A percentile compares a stretch with the other conserved stretches of the same genome.
These are phyloP conservation scores for Steatornis caripensis DNA, from an alignment of 2,113 vertebrate species.

Conservation along the genomic window DNA sequence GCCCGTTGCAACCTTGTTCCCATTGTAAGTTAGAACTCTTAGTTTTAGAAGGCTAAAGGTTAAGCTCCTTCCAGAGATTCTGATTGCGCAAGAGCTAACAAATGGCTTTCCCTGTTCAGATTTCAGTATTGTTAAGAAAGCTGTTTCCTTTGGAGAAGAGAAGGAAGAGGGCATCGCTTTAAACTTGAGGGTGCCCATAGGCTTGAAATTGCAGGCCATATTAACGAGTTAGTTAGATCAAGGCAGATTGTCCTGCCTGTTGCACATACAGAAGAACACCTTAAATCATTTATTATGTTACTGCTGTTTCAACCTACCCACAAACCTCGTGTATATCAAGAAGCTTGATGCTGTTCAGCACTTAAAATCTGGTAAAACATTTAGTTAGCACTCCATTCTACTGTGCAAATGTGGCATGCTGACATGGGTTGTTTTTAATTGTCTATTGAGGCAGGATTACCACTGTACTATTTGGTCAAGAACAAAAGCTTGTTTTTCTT, in stretches of 20 bases:
- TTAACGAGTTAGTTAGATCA: background rate
- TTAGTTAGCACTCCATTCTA: background rate
- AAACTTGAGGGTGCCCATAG: background rate
- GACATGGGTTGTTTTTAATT: background rate
- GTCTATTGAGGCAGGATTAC: background rate
- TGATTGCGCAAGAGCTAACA: background rate
- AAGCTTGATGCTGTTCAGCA: background rate
- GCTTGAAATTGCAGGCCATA: background rate
- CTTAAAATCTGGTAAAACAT: background rate
- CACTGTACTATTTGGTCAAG: background rate
- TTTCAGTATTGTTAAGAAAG: background rate
- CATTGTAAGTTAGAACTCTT: background rate
- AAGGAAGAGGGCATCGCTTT: background rate
- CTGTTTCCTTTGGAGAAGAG: background rate
- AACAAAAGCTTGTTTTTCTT: conserved; percentile 16
- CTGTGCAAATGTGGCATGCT: background rate
- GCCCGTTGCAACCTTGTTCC: background rate
- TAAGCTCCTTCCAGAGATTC: background rate
- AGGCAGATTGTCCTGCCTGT: background rate
- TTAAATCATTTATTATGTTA: background rate
- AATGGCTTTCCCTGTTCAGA: background rate
- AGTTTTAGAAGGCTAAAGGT: background rate
- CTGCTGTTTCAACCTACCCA: background rate
- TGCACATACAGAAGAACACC: background rate
- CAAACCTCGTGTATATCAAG: background rate